Evolutionary conservation across 2,113 vertebrate genomes (phyloP).

Genomic region (Charina bottae): DNA sequence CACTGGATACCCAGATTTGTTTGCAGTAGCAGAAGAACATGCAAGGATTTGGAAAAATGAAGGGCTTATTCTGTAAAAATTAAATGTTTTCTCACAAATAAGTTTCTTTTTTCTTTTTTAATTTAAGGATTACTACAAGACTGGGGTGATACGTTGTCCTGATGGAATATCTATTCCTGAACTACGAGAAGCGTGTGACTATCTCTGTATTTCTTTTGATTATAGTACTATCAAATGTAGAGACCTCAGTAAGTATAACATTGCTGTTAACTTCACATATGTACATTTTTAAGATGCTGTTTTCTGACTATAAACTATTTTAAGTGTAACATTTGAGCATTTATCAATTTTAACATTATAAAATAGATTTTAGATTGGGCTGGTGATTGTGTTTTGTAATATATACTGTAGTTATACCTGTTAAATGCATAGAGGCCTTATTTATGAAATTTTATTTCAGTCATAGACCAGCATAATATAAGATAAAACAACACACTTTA

Average conservation of each 20-base stretch:
- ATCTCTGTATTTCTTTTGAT: slow-evolving; percentile 99
- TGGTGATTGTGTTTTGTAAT: neutral
- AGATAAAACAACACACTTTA: neutral
- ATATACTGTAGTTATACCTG: neutral
- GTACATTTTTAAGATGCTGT: neutral
- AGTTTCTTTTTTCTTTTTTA: neutral
- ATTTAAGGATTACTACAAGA: slow-evolving; percentile 97
- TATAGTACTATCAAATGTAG: slow-evolving; percentile 99
- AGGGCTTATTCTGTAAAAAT: neutral
- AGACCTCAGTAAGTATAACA: slow-evolving; percentile 95
- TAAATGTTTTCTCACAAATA: neutral
- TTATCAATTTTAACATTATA: neutral
- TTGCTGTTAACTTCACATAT: slow-evolving; percentile 26
- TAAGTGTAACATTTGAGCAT: neutral
- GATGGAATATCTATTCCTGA: slow-evolving; percentile 99
- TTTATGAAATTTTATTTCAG: neutral
- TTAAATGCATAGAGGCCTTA: neutral
- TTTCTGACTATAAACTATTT: neutral
- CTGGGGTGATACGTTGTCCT: slow-evolving; percentile 97
- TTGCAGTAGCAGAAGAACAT: neutral
- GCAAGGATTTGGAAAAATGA: neutral
- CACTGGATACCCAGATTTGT: neutral
- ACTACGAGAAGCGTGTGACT: slow-evolving; percentile 95
- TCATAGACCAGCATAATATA: neutral
- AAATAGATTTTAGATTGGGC: neutral